Evolutionary conservation across 2,113 vertebrate species (phyloP).

Genomic region (Chlorodrepanis virens): DNA sequence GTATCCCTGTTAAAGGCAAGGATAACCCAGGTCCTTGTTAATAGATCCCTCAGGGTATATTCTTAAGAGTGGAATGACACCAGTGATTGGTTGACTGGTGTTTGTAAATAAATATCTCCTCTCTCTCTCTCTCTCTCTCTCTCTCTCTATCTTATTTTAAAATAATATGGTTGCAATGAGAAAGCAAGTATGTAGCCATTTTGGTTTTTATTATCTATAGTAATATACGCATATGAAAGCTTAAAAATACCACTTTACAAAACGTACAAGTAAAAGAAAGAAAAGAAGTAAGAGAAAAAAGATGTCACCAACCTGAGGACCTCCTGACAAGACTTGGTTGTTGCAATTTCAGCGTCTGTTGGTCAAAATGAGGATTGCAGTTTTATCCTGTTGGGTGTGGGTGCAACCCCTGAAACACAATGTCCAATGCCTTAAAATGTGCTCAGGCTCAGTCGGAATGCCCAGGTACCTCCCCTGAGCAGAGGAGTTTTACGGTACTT

Average conservation of each 20-base stretch:
- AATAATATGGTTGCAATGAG: not conserved
- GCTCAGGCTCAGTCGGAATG: not conserved
- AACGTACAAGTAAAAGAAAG: not conserved
- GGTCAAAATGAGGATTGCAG: no score
- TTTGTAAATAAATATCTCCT: not conserved
- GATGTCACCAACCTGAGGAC: no score
- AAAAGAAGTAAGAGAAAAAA: not conserved
- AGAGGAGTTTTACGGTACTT: not conserved
- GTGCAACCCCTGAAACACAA: not conserved
- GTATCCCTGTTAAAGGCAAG: not conserved
- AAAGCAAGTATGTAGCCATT: not conserved
- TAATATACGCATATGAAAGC: not conserved
- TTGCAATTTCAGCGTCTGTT: not conserved
- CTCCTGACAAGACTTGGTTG: not conserved
- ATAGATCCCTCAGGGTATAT: not conserved
- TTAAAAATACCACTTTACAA: not conserved
- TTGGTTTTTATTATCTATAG: not conserved
- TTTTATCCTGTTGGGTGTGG: not conserved
- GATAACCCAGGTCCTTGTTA: not conserved
- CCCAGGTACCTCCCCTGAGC: not conserved
- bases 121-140: not conserved
- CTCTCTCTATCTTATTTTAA: not conserved
- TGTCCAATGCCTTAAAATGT: rapidly evolving
- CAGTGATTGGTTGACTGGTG: not conserved
- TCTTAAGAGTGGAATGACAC: not conserved